A percentile compares a stretch with the other conserved stretches of the same genome.
phyloP scores from a whole-genome alignment of 2,888 invertebrate genomes.

The Xiphydria camelus region DNA sequence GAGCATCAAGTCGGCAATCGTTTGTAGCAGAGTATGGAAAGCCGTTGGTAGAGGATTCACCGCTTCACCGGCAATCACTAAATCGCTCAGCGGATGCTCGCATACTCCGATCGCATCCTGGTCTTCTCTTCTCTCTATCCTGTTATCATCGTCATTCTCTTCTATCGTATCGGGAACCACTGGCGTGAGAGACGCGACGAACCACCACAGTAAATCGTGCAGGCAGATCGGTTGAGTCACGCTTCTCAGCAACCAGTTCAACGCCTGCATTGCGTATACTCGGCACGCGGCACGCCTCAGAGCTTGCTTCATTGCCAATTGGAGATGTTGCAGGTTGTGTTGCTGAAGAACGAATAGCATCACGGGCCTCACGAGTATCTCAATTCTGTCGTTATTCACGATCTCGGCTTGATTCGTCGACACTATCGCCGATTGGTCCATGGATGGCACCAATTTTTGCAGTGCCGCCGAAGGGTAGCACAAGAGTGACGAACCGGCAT shows the following conservation, averaged over 20 bases:
- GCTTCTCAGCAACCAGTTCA: conserved; percentile 92
- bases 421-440: conserved; percentile 63
- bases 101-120: conserved; percentile 65
- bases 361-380: conserved; percentile 78
- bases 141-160: conserved; percentile 62
- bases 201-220: conserved; percentile 97
- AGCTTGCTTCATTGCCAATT: conserved; percentile 86
- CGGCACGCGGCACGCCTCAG: conserved; percentile 78
- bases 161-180: conserved; percentile 53
- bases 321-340: conserved; percentile 81
- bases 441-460: conserved; percentile 74
- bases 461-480: conserved; percentile 89
- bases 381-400: conserved; percentile 61
- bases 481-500: conserved; percentile 77
- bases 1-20: conserved; percentile 90
- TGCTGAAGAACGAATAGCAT: conserved; percentile 84
- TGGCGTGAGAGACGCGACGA: conserved; percentile 81
- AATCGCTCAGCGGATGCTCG: conserved; percentile 80
- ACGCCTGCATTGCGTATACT: conserved; percentile 88
- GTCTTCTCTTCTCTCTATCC: conserved; percentile 55
- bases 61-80: conserved; percentile 74
- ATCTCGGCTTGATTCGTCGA: conserved; percentile 55
- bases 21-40: conserved; percentile 86
- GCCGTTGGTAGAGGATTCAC: conserved; percentile 71
- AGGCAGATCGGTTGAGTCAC: conserved; percentile 89